Evolutionary conservation across 2,113 vertebrate species (phyloP).

Genomic region (Ceyx melanurus): DNA sequence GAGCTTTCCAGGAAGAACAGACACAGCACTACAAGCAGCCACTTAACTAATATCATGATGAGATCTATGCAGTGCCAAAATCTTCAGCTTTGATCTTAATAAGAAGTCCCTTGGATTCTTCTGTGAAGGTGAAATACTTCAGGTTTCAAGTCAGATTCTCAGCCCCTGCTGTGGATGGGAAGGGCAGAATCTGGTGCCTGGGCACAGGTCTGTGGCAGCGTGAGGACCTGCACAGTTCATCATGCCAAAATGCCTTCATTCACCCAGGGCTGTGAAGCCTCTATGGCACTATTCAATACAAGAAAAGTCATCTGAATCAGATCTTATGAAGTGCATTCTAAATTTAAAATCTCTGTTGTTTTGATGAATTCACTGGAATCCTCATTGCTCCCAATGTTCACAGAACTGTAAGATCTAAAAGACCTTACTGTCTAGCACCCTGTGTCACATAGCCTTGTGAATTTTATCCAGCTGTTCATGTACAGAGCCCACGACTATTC

Average conservation of each 20-base stretch:
- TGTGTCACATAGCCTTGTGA: not conserved
- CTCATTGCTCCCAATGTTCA: not conserved
- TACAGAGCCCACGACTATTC: not conserved
- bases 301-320: not conserved
- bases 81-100: not conserved
- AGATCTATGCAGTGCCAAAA: not conserved
- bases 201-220: not conserved
- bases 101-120: not conserved
- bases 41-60: not conserved
- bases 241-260: not conserved
- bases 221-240: not conserved
- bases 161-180: not conserved
- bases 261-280: not conserved
- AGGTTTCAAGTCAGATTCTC: not conserved
- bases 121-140: not conserved
- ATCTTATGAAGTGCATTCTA: not conserved
- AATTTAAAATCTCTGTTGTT: not conserved
- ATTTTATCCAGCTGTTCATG: not conserved
- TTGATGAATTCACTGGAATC: not conserved
- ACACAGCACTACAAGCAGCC: not conserved
- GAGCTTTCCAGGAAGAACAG: not conserved
- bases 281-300: not conserved
- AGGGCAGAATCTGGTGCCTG: not conserved
- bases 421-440: not conserved
- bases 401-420: not conserved